Percentiles rank a stretch among this genome's conserved stretches.
These are phyloP conservation scores for Iselma pallidipennis DNA, from an alignment of 2,888 invertebrate genomes.

Conservation along the genomic window DNA sequence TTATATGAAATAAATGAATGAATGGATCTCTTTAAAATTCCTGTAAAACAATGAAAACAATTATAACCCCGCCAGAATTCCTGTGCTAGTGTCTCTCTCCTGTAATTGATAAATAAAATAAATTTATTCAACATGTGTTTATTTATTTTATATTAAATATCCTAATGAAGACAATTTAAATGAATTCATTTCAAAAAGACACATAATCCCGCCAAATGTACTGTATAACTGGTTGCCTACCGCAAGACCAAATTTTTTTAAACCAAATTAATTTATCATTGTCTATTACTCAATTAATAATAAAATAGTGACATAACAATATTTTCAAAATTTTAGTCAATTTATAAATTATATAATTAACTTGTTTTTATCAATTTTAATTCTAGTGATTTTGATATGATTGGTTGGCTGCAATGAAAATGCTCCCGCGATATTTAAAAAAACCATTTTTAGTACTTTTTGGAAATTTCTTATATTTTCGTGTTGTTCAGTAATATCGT, in stretches of 20 bases:
- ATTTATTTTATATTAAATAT: slow-evolving; percentile 1
- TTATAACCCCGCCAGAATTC: slow-evolving; percentile 1
- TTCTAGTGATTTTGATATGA: too few species aligned
- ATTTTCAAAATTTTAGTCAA: too few species aligned
- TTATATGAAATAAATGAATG: neutral
- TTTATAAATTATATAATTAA: too few species aligned
- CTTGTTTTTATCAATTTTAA: too few species aligned
- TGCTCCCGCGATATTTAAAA: too few species aligned
- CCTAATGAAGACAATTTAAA: neutral
- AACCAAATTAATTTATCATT: neutral
- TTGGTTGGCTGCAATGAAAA: too few species aligned
- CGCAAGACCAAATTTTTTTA: neutral
- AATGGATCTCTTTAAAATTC: neutral
- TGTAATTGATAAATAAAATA: slow-evolving; percentile 15
- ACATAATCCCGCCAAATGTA: neutral
- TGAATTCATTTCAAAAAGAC: too few species aligned
- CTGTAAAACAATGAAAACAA: neutral
- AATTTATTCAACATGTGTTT: slow-evolving; percentile 5
- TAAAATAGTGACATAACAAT: too few species aligned
- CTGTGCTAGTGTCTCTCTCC: slow-evolving; percentile 11
- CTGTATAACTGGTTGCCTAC: neutral
- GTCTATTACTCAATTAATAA: too few species aligned
- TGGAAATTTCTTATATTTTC: too few species aligned
- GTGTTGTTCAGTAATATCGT: too few species aligned
- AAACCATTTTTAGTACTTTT: too few species aligned